A percentile compares a stretch with the other conserved stretches of the same genome.
These are phyloP conservation scores for Trissoscelio sp. DNA, from an alignment of 2,888 invertebrate genomes.

Conservation along the genomic window DNA sequence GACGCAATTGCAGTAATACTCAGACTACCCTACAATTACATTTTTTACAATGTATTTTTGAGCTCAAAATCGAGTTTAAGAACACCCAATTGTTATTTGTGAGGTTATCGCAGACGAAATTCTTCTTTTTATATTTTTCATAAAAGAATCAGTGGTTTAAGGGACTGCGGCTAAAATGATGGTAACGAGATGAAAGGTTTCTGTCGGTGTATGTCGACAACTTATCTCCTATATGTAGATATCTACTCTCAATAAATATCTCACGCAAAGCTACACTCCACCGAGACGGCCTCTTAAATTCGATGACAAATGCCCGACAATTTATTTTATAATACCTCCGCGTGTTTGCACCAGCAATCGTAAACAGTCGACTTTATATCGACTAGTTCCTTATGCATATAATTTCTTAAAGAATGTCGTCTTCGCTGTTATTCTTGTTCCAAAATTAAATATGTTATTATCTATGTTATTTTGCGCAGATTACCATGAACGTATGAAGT, in stretches of 20 bases:
- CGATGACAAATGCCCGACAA: conserved; percentile 15
- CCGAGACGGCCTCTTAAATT: conserved; percentile 29
- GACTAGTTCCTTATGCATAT: not conserved
- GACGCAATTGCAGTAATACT: too few relatives aligned
- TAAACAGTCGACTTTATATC: conserved; percentile 36
- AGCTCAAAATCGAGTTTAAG: too few relatives aligned
- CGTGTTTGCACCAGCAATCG: not conserved
- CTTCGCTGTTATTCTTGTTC: too few relatives aligned
- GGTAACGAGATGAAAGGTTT: conserved; percentile 36
- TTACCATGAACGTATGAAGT: conserved; percentile 16
- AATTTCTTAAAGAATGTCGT: too few relatives aligned
- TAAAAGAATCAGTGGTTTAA: conserved; percentile 11
- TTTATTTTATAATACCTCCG: conserved; percentile 27
- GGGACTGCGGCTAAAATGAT: not conserved
- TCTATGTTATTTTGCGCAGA: conserved; percentile 28
- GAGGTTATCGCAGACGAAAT: not conserved
- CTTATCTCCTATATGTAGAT: conserved; percentile 26
- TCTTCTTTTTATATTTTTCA: conserved; percentile 24
- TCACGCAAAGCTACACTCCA: conserved; percentile 14
- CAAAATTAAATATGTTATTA: conserved; percentile 5
- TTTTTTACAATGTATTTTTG: too few relatives aligned
- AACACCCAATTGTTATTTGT: not conserved
- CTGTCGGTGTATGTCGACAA: conserved; percentile 17
- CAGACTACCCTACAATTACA: too few relatives aligned
- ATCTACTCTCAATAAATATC: conserved; percentile 36